Percentiles rank a stretch among this genome's conserved stretches.
Conservation (phyloP, 1,140 invertebrate species). For the Macrobrachium nipponense region DNA sequence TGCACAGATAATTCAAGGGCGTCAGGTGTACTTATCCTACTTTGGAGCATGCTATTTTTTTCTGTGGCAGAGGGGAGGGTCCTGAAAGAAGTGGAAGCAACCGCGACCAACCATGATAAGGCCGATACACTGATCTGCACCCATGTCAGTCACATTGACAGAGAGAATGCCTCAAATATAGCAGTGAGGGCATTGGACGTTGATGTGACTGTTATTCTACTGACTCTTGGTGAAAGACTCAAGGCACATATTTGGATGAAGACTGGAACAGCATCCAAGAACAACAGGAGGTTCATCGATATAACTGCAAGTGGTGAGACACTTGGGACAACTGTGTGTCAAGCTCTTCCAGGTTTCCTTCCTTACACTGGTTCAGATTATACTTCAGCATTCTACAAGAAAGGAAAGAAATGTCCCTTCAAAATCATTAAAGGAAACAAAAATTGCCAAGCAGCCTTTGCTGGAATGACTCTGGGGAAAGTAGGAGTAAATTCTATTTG, state of each 20-base stretch:
- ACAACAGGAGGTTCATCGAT: slow-evolving; percentile 25
- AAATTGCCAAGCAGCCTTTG: slow-evolving; percentile 19
- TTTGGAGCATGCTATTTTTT: too few species aligned
- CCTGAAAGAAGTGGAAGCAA: not conserved
- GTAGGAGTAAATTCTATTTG: not conserved
- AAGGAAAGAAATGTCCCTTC: slow-evolving; percentile 18
- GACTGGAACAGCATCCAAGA: not conserved
- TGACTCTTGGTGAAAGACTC: not conserved
- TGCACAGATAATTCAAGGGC: slow-evolving; percentile 11
- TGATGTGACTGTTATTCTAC: slow-evolving; percentile 14
- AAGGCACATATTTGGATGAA: slow-evolving; percentile 25
- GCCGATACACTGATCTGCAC: slow-evolving; percentile 6
- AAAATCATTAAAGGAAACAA: slow-evolving; percentile 10
- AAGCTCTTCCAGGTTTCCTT: slow-evolving; percentile 19
- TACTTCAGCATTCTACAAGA: slow-evolving; percentile 19
- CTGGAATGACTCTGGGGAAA: too few species aligned
- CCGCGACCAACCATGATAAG: slow-evolving; percentile 20
- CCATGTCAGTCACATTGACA: slow-evolving; percentile 6
- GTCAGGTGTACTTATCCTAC: too few species aligned
- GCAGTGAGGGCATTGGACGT: not conserved
- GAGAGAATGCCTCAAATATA: not conserved
- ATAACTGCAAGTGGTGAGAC: slow-evolving; percentile 10
- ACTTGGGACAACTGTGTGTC: slow-evolving; percentile 5
- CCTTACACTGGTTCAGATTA: slow-evolving; percentile 25
- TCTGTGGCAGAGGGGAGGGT: slow-evolving; percentile 23